Base-by-base conservation (phyloP, 1,140 invertebrate genomes). In the Pseudomyrmex pallidus region DNA sequence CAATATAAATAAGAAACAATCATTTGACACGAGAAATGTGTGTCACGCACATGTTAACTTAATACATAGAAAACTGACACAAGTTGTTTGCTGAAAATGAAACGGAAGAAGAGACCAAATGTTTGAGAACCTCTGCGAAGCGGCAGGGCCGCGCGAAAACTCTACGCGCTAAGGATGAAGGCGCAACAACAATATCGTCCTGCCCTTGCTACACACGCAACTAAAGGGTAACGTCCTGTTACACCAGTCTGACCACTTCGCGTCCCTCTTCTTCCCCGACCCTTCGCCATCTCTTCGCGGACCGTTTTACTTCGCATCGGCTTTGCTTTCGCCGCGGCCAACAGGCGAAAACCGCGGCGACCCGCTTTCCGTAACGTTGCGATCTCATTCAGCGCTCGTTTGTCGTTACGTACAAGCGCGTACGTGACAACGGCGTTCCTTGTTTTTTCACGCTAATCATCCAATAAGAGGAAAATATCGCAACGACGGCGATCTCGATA, bases 161-260 rank as follows among this genome's bases (percentile, higher is more conserved):
- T 35, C 10, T 35, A 22, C 12, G 74, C 46, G 59, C 63, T 62
- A 85, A 77, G 54, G 57, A 67, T 68, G 73, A 82, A 82, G 74
- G 85, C 44, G 63, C 68, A 70, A 83, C 66, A 88, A 84, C 70
- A 77, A 80, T 76, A 86, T 72, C 61, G 82, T 87, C 72, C 82
- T 87, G 85, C 85, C 74, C 80, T 78, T 88, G 84, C 86, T 35
- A 35, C 77, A 74, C 82, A 85, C 74, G 62, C 70, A 70, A 64
- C 74, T 66, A 84, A 80, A 74, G 88, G 87, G 87, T 90, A 91
- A 91, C 86, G 90, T 90, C 86, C 90, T 89, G 90, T 90, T 91
- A 91, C 90, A 90, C 89, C 90, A 91, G 90, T 91, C 88, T 82
- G 88, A 90, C 88, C 87, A 88, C 85, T 87, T 82, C 12, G 64